Percentiles rank a stretch among this genome's conserved stretches.
Evolutionary conservation across 2,888 invertebrate genomes (phyloP).

Genomic region (Ophion ventricosus): DNA sequence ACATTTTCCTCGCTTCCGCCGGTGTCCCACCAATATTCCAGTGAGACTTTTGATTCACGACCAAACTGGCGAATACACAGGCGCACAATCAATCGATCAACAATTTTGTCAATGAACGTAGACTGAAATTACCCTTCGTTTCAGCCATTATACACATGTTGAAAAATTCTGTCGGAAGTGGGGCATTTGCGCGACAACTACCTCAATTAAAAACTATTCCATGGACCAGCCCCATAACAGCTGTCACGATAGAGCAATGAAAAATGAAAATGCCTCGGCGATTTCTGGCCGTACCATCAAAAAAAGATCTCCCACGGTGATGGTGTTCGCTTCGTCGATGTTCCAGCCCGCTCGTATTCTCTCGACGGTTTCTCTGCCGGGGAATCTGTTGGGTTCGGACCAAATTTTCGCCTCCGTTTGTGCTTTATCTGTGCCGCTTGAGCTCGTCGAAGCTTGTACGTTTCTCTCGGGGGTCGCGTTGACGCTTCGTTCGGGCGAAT

Average conservation of each 20-base stretch:
- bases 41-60: conserved; percentile 88
- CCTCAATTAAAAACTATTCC: too few species aligned
- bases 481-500: conserved; percentile 82
- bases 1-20: conserved; percentile 45
- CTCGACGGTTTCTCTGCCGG: conserved; percentile 82
- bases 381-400: conserved; percentile 77
- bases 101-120: background rate
- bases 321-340: conserved; percentile 88
- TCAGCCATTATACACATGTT: too few species aligned
- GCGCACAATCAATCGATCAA: conserved; percentile 4
- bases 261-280: too few species aligned
- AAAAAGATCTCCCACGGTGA: conserved; percentile 95
- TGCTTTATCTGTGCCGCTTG: conserved; percentile 19
- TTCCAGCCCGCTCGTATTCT: conserved; percentile 90
- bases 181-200: too few species aligned
- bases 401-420: conserved; percentile 31
- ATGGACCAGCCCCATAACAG: too few species aligned
- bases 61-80: conserved; percentile 86
- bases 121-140: too few species aligned
- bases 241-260: too few species aligned
- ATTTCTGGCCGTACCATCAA: conserved; percentile 86
- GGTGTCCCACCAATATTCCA: conserved; percentile 92
- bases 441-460: conserved; percentile 38
- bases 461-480: conserved; percentile 81
- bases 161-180: too few species aligned